Evolutionary conservation across 2,797 vertebrate species (phyloP), one percentile per base, ranked within the genome.

Genomic region (Tachyglossus aculeatus): DNA sequence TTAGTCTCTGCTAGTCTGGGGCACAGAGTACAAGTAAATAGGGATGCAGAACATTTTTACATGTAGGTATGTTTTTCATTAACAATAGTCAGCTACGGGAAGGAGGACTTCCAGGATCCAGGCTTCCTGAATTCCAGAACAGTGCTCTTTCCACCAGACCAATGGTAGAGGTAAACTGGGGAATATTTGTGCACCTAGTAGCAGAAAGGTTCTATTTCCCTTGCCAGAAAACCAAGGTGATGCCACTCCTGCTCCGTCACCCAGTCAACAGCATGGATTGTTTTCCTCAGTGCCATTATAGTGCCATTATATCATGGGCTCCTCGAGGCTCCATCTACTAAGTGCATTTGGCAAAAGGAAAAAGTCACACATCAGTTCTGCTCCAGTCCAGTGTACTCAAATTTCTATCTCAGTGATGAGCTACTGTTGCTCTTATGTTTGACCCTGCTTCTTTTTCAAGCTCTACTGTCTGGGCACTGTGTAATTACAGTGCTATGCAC

Each of bases 401-500:
- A 54, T 67, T 52, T 75, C 65, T 74, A 0, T 60, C 51, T 71
- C 0, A 2, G 25, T 43, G 48, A 51, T 45, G 71, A 76, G 59
- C 77, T 39, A 38, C 34, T 41, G 18, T n/a, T 15, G 36, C 53
- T 32, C 54, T 71, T 71, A 75, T 65, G 61, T 33, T 21, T 52
- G 37, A 53, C 64, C 51, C 66, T 66, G 37, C 10, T 25, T 36
- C 43, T 75, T 53, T 37, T 41, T 83, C 63, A 76, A 48, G 50
- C 38, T 73, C 59, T 70, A 31, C 14, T 39, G 9, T 31, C 56
- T 74, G 60, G 58, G 21, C 71, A 65, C 37, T 77, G 27, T 82
- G 52, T 71, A 79, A 82, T 87, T 84, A 84, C 51, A n/a, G n/a
- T n/a, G n/a, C n/a, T n/a, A n/a, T n/a, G n/a, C n/a, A n/a, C n/a